Base-by-base conservation (phyloP, 2,888 invertebrate genomes). In the Tyria jacobaeae region DNA sequence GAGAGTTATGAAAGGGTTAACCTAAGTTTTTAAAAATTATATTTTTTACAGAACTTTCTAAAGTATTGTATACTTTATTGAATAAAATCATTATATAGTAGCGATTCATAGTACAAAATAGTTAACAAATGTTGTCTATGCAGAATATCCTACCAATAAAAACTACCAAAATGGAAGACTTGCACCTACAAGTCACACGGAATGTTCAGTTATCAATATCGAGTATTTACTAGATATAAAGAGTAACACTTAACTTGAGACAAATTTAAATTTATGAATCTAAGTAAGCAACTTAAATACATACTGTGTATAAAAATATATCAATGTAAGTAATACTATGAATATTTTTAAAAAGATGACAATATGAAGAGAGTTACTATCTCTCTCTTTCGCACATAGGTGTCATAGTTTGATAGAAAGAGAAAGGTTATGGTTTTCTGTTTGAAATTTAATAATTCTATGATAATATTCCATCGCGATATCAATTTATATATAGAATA, bases 221-320 rank as follows among this genome's bases (percentile, higher is more conserved):
- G 53, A 53, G 53, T 53, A 53, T 25, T 39, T 39, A 39, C 10
- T 54, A 41, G 39, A 39, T 10, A 25, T 17, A 24, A 24, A 17
- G 35, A 35, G 14, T 35, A 44, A 44, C 21, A 44, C 17, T 14
- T 7, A n/a, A 1, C n/a, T n/a, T 6, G 21, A 4, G 44, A 12
- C 12, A 21, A 1, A 9, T 12, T 9, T 17, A 10, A 41, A 41
- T 21, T 41, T n/a, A 6, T 21, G 10, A 17, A 21, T n/a, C n/a
- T n/a, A n/a, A n/a, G n/a, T n/a, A n/a, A n/a, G n/a, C n/a, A n/a
- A n/a, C n/a, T n/a, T n/a, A n/a, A n/a, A n/a, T n/a, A n/a, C n/a
- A n/a, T n/a, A n/a, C n/a, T n/a, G n/a, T n/a, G n/a, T n/a, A n/a
- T n/a, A n/a, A n/a, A n/a, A n/a, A n/a, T n/a, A n/a, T 31, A 31